phyloP scores from a whole-genome alignment of 2,113 vertebrate genomes.

The Rutilus rutilus region DNA sequence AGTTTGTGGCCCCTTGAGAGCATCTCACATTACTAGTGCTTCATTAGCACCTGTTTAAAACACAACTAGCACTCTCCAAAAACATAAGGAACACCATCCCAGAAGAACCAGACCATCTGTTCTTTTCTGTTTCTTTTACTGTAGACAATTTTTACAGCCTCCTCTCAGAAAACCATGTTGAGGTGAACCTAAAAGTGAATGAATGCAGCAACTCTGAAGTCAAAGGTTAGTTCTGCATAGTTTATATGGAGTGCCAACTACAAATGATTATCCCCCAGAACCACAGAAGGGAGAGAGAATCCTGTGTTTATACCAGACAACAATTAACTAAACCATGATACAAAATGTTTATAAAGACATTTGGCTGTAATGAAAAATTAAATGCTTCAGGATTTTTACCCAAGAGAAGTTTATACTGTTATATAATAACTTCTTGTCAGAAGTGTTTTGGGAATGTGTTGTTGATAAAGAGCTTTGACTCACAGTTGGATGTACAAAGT shows the following conservation, averaged over 20 bases:
- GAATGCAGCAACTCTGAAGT: neutral
- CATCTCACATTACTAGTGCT: slow-evolving; percentile 44
- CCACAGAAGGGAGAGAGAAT: neutral
- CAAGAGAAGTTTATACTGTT: neutral
- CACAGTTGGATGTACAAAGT: neutral
- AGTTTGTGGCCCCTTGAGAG: slow-evolving; percentile 12
- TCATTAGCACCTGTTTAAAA: slow-evolving; percentile 52
- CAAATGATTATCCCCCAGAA: neutral
- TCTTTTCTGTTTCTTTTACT: neutral
- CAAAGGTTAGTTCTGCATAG: neutral
- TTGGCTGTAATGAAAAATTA: neutral
- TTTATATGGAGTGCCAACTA: neutral
- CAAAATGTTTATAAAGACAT: slow-evolving; percentile 14
- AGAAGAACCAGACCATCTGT: slow-evolving; percentile 12
- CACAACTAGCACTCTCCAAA: slow-evolving; percentile 31
- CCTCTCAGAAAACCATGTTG: neutral
- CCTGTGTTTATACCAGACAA: slow-evolving; percentile 12
- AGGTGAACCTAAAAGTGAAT: neutral
- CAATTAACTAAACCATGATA: neutral
- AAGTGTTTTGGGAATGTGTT: slow-evolving; percentile 3
- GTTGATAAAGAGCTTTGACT: neutral
- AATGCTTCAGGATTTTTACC: neutral
- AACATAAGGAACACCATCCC: neutral
- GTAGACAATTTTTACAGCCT: neutral
- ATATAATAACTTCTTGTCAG: neutral